Conservation (phyloP, 2,888 invertebrate genomes). For the Ganaspis brasiliensis region DNA sequence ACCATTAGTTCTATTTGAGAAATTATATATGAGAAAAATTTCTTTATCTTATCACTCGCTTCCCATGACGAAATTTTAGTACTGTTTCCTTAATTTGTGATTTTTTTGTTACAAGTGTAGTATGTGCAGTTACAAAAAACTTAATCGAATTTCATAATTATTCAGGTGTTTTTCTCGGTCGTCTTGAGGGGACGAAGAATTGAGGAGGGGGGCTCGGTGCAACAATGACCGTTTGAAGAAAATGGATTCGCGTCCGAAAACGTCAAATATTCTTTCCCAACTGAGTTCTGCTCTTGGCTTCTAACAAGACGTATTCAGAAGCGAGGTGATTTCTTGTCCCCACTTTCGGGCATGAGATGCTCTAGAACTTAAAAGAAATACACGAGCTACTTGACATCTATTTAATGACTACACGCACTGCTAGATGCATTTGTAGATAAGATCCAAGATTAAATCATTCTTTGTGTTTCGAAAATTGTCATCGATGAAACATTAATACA, state of each 20-base stretch:
- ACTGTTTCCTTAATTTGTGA: too few species aligned
- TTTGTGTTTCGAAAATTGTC: background rate
- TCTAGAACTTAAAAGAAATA: conserved; percentile 51
- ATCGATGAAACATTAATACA: too few species aligned
- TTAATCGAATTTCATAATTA: too few species aligned
- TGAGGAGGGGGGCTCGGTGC: background rate
- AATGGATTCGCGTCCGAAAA: conserved; percentile 71
- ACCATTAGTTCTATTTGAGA: too few species aligned
- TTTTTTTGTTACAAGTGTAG: too few species aligned
- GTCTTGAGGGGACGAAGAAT: background rate
- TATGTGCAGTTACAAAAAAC: too few species aligned
- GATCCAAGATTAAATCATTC: conserved; percentile 1
- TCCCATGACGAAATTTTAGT: too few species aligned
- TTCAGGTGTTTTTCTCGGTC: too few species aligned
- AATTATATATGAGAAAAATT: too few species aligned
- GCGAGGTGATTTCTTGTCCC: conserved; percentile 60
- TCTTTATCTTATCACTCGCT: too few species aligned
- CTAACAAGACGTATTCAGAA: conserved; percentile 65
- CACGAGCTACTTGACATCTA: conserved; percentile 57
- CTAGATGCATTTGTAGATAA: conserved; percentile 53
- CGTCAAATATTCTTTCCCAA: conserved; percentile 70
- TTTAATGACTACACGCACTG: conserved; percentile 55
- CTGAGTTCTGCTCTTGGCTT: conserved; percentile 67
- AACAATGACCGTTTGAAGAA: background rate
- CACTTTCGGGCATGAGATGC: conserved; percentile 56